Evolutionary conservation across 2,797 vertebrate genomes (phyloP), one percentile per base, ranked within the genome.

Genomic region (Astyanax mexicanus): DNA sequence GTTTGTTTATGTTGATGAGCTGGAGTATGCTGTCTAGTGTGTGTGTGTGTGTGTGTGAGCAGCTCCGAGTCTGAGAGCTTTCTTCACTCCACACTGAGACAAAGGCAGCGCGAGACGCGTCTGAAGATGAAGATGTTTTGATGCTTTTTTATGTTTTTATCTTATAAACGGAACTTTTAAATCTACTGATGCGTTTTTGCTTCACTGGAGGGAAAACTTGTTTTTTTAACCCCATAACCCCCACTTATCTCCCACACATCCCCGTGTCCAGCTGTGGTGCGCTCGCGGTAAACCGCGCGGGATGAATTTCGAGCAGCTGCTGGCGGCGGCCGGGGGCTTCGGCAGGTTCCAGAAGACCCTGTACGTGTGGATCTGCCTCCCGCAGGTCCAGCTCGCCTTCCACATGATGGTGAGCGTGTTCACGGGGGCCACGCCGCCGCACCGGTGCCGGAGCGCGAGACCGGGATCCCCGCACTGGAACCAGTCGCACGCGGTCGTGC

Each of bases 391-490:
- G 1, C 85, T 92, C 38, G 91, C 82, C 7, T 92, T 92, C 79
- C 92, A 93, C 69, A 93, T 93, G 91, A 91, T 93, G 89, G 91
- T 78, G 80, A 92, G 90, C 87, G 68, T 93, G 79, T 93, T 93
- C 19, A 90, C 88, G 0, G 91, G 91, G 12, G 90, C 89, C 73
- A 89, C 89, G 15, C 91, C 92, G 29, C 81, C 86, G 0, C 83
- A 88, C 76, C 83, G 21, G 10, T 93, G 92, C 77, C 72, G 69
- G 13, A 84, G 73, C 64, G 72, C 77, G 3, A 12, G 44, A 8
- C 21, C 75, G 8, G 80, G 66, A 51, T 51, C 25, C 19, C 21
- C 19, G 64, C 84, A 84, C 45, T 52, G 17, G 77, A 27, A 84
- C 4, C 19, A 38, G 3, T 62, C 40, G 6, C n/a, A 23, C 23